Evolutionary conservation across 2,888 invertebrate genomes (phyloP).

Genomic region (Ochropacha duplaris): DNA sequence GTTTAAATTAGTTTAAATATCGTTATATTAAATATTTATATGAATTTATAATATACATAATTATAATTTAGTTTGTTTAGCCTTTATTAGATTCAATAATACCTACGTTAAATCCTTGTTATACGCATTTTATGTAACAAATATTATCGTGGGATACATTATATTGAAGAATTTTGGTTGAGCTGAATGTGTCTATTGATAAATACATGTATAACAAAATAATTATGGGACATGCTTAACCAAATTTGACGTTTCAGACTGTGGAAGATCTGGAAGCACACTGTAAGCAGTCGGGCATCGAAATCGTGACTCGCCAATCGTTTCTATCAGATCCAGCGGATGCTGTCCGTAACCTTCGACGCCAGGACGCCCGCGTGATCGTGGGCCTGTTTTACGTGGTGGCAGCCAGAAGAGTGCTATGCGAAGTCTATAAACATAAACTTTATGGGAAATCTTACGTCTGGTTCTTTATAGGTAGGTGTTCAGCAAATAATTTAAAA

Average conservation of each 20-base stretch:
- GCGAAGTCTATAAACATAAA: slow-evolving; percentile 97
- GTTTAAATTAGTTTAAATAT: too few species aligned
- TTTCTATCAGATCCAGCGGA: slow-evolving; percentile 98
- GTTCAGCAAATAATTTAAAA: not conserved
- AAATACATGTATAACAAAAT: not conserved
- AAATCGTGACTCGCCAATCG: slow-evolving; percentile 97
- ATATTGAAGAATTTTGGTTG: too few species aligned
- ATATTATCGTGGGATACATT: not conserved
- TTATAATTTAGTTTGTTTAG: not conserved
- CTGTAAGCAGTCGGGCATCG: slow-evolving; percentile 95
- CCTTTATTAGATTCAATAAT: not conserved
- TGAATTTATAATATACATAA: too few species aligned
- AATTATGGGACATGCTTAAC: not conserved
- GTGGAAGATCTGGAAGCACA: slow-evolving; percentile 98
- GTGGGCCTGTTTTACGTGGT: slow-evolving; percentile 99
- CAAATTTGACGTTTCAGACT: slow-evolving; percentile 84
- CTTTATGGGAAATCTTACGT: slow-evolving; percentile 98
- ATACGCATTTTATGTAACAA: not conserved
- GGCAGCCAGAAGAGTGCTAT: slow-evolving; percentile 97
- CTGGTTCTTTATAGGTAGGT: slow-evolving; percentile 98
- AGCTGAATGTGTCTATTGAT: not conserved
- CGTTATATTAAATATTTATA: too few species aligned
- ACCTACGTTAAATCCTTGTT: not conserved
- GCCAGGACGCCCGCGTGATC: slow-evolving; percentile 98
- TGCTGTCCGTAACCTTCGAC: slow-evolving; percentile 95